Evolutionary conservation across 2,113 vertebrate species (phyloP).

Genomic region (Macquaria australasica): DNA sequence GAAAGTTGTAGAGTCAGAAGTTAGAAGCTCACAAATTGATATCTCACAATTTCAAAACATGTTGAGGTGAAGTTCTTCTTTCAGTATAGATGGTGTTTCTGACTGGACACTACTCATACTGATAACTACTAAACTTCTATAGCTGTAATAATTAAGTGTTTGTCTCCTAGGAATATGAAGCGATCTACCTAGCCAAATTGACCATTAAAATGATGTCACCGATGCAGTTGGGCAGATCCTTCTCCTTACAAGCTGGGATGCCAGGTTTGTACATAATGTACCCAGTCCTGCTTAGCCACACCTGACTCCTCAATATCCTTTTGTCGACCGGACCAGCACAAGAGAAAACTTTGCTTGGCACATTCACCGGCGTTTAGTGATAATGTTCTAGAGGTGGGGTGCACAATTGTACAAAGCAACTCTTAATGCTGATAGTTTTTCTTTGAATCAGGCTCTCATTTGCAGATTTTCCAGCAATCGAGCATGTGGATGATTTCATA

Average conservation of each 20-base stretch:
- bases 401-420: not conserved
- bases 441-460: not conserved
- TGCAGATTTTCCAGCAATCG: not conserved
- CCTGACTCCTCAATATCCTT: not conserved
- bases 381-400: not conserved
- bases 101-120: not conserved
- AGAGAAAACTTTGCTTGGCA: no score
- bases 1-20: no score
- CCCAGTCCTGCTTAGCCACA: not conserved
- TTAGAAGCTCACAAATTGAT: no score
- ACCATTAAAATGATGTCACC: slow-evolving; percentile 99
- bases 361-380: not conserved
- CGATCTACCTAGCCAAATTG: slow-evolving; percentile 98
- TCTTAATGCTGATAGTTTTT: not conserved
- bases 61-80: not conserved
- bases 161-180: slow-evolving; percentile 95
- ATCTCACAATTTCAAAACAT: no score
- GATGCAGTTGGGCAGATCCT: slow-evolving; percentile 93
- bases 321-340: not conserved
- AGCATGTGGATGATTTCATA: not conserved
- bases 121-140: not conserved
- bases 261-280: slow-evolving; percentile 83
- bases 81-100: not conserved
- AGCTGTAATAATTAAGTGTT: not conserved
- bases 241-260: slow-evolving; percentile 90